phyloP scores from a whole-genome alignment of 2,113 vertebrate species.

The Antechinus flavipes region DNA sequence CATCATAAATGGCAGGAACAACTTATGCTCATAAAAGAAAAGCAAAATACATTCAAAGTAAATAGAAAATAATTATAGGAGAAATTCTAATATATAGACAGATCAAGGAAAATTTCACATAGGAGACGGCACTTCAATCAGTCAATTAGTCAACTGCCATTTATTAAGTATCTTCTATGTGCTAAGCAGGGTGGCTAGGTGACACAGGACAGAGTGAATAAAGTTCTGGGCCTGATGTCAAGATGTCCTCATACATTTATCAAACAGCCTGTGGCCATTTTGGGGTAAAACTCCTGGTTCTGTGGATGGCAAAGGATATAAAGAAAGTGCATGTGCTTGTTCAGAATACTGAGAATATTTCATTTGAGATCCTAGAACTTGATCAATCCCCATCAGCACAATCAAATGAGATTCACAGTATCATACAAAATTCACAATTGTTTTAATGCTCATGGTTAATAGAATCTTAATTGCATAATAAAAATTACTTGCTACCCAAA shows the following conservation, averaged over 20 bases:
- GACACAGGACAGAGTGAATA: neutral
- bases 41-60: too few relatives aligned
- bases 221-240: neutral
- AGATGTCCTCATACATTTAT: neutral
- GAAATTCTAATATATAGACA: neutral
- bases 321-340: neutral
- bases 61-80: neutral
- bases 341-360: neutral
- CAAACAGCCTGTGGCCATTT: conserved; percentile 53
- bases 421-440: neutral
- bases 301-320: neutral
- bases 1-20: too few relatives aligned
- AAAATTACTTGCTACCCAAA: neutral
- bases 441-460: neutral
- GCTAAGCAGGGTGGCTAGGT: neutral
- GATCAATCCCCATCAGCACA: neutral
- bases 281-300: conserved; percentile 69
- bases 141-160: neutral
- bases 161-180: neutral
- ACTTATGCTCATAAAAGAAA: too few relatives aligned
- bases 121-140: neutral
- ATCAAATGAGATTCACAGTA: neutral
- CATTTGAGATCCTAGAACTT: conserved; percentile 20
- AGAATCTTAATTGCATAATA: neutral
- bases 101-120: neutral